Evolutionary conservation across 2,797 vertebrate genomes (phyloP), one percentile per base, ranked within the genome.

Genomic region (Caiman crocodilus): DNA sequence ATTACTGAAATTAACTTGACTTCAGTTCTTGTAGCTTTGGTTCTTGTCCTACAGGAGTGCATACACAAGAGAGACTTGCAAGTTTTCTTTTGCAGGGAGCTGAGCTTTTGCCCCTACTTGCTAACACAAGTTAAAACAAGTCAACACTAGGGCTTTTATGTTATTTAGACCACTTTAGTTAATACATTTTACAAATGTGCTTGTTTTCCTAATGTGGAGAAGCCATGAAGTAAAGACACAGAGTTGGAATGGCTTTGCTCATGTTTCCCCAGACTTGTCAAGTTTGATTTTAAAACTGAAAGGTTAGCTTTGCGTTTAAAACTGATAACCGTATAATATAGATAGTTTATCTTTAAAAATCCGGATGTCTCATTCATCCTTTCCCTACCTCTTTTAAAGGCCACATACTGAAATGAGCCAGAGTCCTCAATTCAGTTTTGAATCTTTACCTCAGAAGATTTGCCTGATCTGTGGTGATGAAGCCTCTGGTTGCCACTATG

Each of bases 401-500:
- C 84, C 97, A 12, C 98, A 98, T 90, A 80, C 95, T 12, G 98
- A 98, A 93, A 78, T 94, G 90, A 97, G 97, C 92, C 98, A 98
- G 83, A 96, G 96, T 69, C 96, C 98, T 58, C 98, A 98, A 5
- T 98, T 97, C 42, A 85, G 94, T 90, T 98, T 98, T 11, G 98
- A 98, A 21, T 97, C 98, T 0, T 95, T 99, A 26, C 98, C 99
- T 82, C 99, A 99, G 98, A 99, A 99, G 96, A 97, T 98, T 88
- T 99, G 99, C 91, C 98, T 99, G 83, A 99, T 99, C 95, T 99
- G 99, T 26, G 98, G 99, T 2, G 99, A 99, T 85, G 99, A 99
- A 95, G 99, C 99, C 1, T 99, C 99, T 1, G 99, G 99, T 11
- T 99, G 99, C 92, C 99, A 99, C 94, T 99, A 99, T 56, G 99